These are phyloP conservation scores for Desmodus rotundus DNA, from an alignment of 2,113 vertebrate species.

Conservation along the genomic window DNA sequence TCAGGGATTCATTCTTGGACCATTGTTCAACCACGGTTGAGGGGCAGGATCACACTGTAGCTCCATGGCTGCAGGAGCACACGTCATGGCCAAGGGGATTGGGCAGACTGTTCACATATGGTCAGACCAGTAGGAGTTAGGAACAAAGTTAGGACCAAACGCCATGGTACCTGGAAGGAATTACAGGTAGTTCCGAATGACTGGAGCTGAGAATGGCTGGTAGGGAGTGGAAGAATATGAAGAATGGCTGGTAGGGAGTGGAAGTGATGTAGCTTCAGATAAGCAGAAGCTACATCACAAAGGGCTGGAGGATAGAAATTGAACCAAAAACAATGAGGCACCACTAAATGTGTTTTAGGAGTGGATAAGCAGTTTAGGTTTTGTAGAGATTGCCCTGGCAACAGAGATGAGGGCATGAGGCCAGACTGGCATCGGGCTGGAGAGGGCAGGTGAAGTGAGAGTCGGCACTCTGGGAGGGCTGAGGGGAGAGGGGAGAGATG, in stretches of 20 bases:
- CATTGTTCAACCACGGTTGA: fast-evolving
- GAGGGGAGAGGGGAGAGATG: neutral
- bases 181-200: neutral
- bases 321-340: neutral
- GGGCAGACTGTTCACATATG: neutral
- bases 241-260: too few species aligned
- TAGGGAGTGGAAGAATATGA: neutral
- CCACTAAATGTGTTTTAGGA: neutral
- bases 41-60: neutral
- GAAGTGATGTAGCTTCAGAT: too few species aligned
- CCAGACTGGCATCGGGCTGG: neutral
- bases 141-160: neutral
- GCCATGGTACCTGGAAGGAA: neutral
- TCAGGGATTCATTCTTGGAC: neutral
- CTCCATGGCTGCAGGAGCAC: neutral
- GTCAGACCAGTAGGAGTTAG: neutral
- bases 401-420: neutral
- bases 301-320: neutral
- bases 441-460: neutral
- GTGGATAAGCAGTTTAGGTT: neutral
- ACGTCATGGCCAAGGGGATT: neutral
- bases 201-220: neutral
- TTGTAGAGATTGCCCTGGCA: neutral
- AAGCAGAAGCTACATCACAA: neutral
- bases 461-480: neutral